phyloP scores from a whole-genome alignment of 2,888 invertebrate genomes.

The Drosophila kambysellisi region DNA sequence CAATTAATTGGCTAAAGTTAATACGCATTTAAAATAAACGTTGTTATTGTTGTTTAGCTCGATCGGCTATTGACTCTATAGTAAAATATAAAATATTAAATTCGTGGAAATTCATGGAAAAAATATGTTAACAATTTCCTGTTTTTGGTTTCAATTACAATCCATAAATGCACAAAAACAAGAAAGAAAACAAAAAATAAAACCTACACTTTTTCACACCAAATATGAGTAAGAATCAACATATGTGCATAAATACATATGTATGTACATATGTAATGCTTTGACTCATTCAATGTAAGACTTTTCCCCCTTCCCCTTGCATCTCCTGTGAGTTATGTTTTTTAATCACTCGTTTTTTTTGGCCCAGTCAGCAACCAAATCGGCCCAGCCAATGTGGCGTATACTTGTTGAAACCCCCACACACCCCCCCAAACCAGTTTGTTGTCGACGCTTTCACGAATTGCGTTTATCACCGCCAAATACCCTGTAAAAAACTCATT shows the following conservation, averaged over 20 bases:
- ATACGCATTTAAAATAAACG: conserved; percentile 20
- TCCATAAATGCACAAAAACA: conserved; percentile 1
- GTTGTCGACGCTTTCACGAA: conserved; percentile 41
- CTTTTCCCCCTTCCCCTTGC: neutral
- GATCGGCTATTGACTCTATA: conserved; percentile 63
- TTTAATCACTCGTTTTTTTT: conserved; percentile 14
- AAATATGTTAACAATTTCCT: conserved; percentile 71
- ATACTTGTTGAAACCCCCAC: conserved; percentile 49
- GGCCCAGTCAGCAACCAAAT: conserved; percentile 48
- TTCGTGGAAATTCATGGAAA: conserved; percentile 61
- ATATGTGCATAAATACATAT: conserved; percentile 2
- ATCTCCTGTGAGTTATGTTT: neutral
- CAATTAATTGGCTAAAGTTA: conserved; percentile 12
- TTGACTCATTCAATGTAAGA: conserved; percentile 63
- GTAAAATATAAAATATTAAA: conserved; percentile 10
- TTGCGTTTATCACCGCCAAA: neutral
- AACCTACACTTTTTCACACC: conserved; percentile 68
- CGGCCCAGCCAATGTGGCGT: conserved; percentile 60
- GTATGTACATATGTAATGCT: conserved; percentile 28
- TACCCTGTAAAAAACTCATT: neutral
- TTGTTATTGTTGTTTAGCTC: neutral
- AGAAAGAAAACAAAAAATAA: conserved; percentile 2
- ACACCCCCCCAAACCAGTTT: conserved; percentile 6
- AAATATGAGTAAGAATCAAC: conserved; percentile 35
- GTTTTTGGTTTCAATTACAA: conserved; percentile 65